Evolutionary conservation across 2,113 vertebrate genomes (phyloP), one percentile per base, ranked within the genome.

Genomic region (Thermophis baileyi): DNA sequence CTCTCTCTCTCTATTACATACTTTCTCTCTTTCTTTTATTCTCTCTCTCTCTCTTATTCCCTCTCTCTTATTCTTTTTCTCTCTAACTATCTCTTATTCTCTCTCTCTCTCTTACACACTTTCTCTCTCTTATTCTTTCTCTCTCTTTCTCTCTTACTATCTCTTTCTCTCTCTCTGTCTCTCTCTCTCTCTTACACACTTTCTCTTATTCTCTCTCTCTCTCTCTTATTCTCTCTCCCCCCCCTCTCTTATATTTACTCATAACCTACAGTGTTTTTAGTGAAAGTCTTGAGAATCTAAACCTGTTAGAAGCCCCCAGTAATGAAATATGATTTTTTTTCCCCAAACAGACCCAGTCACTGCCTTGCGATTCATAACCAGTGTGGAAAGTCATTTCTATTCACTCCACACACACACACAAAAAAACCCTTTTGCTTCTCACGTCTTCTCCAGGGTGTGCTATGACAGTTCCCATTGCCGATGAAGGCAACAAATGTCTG

Each of bases 401-500:
- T 91, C 57, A 40, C 12, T 4, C 0, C 49, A 51, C 46, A 27
- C 27, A 1, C 6, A 24, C 54, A 57, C 6, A 57, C 54, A 24
- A 22, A 25, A 22, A 57, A 2, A 55, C 54, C 2, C 55, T 2
- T 16, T 20, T n/a, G 27, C 30, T 35, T n/a, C 27, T 69, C 93
- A 94, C 94, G 88, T 93, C 60, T 69, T 92, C 60, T 3, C 40
- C 46, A 94, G 92, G 25, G 18, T 91, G 10, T 94, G 92, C 88
- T 93, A 57, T 92, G 96, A 96, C 96, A 96, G 55, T 94, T 89
- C 89, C 85, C 91, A 93, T 55, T 86, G 49, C 94, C 46, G 88
- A 89, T 30, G 95, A 95, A 96, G 97, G 93, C 93, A 94, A 91
- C 47, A 94, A 93, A 53, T 91, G 91, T 94, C 96, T 95, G 88